Evolutionary conservation across 35 echinoderm and acorn worm species (phyloP).

Genomic region (Lytechinus variegatus): DNA sequence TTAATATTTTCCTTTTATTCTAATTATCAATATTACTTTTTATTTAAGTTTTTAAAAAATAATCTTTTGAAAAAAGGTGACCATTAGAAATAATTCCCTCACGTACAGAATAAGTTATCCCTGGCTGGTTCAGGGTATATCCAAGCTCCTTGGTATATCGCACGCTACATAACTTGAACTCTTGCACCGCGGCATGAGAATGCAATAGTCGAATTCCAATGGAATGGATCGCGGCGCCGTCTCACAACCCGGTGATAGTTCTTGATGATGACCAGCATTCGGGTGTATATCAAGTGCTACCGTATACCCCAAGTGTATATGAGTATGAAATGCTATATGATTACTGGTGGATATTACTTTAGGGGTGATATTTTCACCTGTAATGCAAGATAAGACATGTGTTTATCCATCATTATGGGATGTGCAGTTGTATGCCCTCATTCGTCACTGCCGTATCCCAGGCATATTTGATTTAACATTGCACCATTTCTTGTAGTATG

Average conservation of each 20-base stretch:
- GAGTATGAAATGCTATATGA: not conserved
- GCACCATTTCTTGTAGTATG: no score
- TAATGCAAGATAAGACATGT: no score
- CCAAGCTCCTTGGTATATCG: not conserved
- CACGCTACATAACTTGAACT: conserved; percentile 10
- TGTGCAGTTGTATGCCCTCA: no score
- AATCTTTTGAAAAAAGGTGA: not conserved
- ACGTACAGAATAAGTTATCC: not conserved
- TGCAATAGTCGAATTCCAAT: not conserved
- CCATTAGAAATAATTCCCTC: not conserved
- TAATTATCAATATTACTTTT: no score
- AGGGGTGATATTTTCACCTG: no score
- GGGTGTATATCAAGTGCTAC: not conserved
- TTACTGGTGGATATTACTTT: not conserved
- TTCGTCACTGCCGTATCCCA: no score
- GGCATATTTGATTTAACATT: no score
- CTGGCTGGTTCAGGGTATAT: not conserved
- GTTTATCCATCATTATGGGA: no score
- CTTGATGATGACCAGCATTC: not conserved
- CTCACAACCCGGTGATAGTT: not conserved
- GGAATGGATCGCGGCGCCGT: not conserved
- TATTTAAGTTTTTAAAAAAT: no score
- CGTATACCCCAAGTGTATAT: not conserved
- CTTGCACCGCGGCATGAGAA: not conserved
- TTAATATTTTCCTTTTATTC: no score